Evolutionary conservation across 2,797 vertebrate genomes (phyloP).

Genomic region (Onychomys arenicola): DNA sequence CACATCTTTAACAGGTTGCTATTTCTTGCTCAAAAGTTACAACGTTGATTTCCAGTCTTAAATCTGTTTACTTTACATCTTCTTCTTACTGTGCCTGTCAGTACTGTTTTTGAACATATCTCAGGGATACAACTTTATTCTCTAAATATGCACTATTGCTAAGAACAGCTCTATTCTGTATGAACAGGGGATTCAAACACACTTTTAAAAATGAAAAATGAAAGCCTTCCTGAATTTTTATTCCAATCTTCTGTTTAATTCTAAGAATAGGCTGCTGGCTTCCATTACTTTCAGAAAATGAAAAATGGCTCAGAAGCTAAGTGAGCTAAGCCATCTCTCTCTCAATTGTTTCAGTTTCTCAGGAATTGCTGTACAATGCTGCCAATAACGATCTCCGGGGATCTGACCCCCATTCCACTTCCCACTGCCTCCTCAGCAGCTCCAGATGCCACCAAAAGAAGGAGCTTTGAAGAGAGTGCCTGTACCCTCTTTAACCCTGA

Average conservation of each 20-base stretch:
- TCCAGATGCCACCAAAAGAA: conserved; percentile 81
- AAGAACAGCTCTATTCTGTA: conserved; percentile 55
- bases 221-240: conserved; percentile 67
- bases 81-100: conserved; percentile 34
- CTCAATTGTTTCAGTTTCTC: conserved; percentile 83
- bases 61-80: conserved; percentile 54
- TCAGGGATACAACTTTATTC: conserved; percentile 59
- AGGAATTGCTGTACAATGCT: conserved; percentile 79
- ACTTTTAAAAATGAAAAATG: conserved; percentile 68
- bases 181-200: conserved; percentile 54
- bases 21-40: conserved; percentile 1
- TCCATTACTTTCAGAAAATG: conserved; percentile 82
- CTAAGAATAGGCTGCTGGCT: conserved; percentile 68
- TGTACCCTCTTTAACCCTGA: conserved; percentile 80
- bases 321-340: conserved; percentile 82
- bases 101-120: conserved; percentile 57
- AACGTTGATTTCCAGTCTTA: conserved; percentile 58
- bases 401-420: conserved; percentile 79
- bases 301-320: conserved; percentile 78
- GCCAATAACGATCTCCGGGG: conserved; percentile 80
- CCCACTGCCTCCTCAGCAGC: conserved; percentile 82
- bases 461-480: conserved; percentile 81
- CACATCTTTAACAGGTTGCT: conserved; percentile 46
- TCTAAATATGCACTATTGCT: conserved; percentile 61
- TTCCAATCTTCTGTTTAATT: conserved; percentile 55